Evolutionary conservation across 2,888 invertebrate genomes (phyloP).

Genomic region (Meiosimyza decipiens): DNA sequence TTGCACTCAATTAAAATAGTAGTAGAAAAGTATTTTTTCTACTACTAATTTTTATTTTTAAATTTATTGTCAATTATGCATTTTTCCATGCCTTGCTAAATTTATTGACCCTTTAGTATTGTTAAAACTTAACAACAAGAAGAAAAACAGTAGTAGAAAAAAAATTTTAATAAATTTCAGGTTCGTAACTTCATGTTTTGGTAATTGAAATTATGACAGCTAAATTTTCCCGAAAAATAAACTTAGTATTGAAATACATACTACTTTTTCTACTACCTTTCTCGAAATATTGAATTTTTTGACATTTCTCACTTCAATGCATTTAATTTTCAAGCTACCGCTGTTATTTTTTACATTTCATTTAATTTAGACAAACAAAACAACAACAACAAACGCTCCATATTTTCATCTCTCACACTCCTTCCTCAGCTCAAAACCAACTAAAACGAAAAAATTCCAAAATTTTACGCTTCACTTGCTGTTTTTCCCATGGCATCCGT

Average conservation of each 20-base stretch:
- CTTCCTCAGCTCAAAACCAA: constrained; percentile 6
- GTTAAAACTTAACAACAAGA: no score
- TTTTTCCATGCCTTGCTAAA: no score
- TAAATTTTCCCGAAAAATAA: neutral
- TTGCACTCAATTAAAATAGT: no score
- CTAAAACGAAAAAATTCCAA: constrained; percentile 19
- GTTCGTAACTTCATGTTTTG: no score
- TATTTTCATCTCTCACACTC: neutral
- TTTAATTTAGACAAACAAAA: constrained; percentile 24
- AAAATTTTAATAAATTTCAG: no score
- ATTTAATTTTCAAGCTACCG: constrained; percentile 17
- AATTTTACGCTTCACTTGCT: constrained; percentile 40
- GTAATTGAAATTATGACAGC: neutral
- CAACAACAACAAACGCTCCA: neutral
- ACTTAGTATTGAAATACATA: neutral
- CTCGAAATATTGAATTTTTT: neutral
- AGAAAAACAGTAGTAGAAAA: no score
- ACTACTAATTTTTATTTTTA: no score
- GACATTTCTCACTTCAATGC: constrained; percentile 17
- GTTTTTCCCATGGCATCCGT: constrained; percentile 43
- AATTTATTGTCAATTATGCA: no score
- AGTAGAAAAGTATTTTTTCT: no score
- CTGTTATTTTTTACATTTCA: constrained; percentile 17
- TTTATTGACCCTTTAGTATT: no score
- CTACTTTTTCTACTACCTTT: constrained; percentile 19